Percentiles rank a stretch among this genome's conserved stretches.
phyloP scores from a whole-genome alignment of 2,888 invertebrate genomes.

The Aplocera efformata region DNA sequence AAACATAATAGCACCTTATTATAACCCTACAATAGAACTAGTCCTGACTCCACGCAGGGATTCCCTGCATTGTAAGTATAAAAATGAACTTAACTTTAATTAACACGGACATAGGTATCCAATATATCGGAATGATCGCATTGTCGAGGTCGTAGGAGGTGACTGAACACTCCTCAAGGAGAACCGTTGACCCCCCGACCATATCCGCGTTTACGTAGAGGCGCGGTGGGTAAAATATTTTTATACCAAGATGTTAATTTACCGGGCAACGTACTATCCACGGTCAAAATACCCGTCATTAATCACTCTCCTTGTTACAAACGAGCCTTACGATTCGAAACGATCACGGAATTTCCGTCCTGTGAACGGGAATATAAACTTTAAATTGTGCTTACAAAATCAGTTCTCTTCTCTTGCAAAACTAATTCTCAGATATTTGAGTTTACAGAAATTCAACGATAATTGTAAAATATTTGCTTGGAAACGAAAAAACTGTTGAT shows the following conservation, averaged over 20 bases:
- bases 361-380: conserved; percentile 4
- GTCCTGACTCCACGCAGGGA: too few species aligned
- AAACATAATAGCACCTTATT: conserved; percentile 24
- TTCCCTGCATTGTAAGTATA: too few species aligned
- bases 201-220: conserved; percentile 52
- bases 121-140: conserved; percentile 35
- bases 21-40: conserved; percentile 9
- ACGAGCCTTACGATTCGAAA: conserved; percentile 6
- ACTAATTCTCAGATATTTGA: neutral
- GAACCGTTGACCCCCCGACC: conserved; percentile 69
- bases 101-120: conserved; percentile 8
- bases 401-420: too few species aligned
- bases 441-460: neutral
- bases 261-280: conserved; percentile 14
- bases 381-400: neutral
- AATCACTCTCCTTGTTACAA: conserved; percentile 11
- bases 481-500: too few species aligned
- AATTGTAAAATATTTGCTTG: too few species aligned
- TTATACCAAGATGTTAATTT: conserved; percentile 15
- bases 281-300: conserved; percentile 11
- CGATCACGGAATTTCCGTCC: conserved; percentile 1
- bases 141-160: conserved; percentile 65
- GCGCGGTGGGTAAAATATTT: conserved; percentile 21
- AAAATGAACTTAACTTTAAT: too few species aligned
- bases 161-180: conserved; percentile 71